phyloP scores from a whole-genome alignment of 2,113 vertebrate genomes.

The Callipepla californica region DNA sequence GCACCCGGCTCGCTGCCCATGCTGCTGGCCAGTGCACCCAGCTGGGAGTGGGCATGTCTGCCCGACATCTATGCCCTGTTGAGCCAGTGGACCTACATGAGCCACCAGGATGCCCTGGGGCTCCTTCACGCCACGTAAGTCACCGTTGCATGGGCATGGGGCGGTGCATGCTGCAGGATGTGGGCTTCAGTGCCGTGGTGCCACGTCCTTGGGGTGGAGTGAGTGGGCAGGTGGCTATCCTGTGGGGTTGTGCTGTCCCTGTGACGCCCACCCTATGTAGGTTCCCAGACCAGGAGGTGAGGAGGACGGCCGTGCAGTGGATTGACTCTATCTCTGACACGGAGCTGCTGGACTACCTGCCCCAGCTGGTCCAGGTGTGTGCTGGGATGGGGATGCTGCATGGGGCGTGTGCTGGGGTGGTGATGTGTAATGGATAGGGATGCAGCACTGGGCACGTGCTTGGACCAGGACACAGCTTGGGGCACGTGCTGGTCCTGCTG shows the following conservation, averaged over 20 bases:
- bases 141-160: accelerated
- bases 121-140: slow-evolving; percentile 94
- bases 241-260: not conserved
- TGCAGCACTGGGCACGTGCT: accelerated
- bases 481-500: accelerated
- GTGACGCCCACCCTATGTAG: slow-evolving; percentile 40
- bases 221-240: not conserved
- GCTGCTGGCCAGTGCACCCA: slow-evolving; percentile 93
- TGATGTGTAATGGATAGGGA: not conserved
- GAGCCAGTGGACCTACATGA: slow-evolving; percentile 90
- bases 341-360: slow-evolving; percentile 94
- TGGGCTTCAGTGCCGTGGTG: accelerated
- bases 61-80: slow-evolving; percentile 95
- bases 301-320: slow-evolving; percentile 94
- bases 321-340: slow-evolving; percentile 93
- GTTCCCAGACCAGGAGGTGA: slow-evolving; percentile 95
- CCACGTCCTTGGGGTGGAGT: not conserved
- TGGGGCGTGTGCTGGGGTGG: accelerated
- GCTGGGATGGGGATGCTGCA: not conserved
- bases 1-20: slow-evolving; percentile 88
- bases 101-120: slow-evolving; percentile 93
- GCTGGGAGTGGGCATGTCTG: slow-evolving; percentile 96
- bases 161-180: accelerated
- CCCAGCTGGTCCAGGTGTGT: slow-evolving; percentile 94
- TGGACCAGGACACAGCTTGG: accelerated